These are phyloP conservation scores for Lasiurus borealis DNA, from an alignment of 2,113 vertebrate genomes.

Conservation along the genomic window DNA sequence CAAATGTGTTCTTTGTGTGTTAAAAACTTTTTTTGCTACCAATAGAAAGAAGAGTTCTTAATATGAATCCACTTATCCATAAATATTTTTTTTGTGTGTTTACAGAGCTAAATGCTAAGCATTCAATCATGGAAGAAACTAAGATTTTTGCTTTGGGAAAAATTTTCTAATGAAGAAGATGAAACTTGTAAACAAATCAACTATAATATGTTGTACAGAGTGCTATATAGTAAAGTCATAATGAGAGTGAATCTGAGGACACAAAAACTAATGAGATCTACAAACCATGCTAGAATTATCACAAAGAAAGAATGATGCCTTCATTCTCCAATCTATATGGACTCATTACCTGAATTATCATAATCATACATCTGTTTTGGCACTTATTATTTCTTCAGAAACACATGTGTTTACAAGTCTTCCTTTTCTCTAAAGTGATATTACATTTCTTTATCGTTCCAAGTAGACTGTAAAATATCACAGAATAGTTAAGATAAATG, in stretches of 20 bases:
- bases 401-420: neutral
- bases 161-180: neutral
- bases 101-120: neutral
- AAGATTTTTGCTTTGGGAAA: neutral
- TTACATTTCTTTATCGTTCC: neutral
- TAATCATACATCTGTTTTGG: neutral
- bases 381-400: neutral
- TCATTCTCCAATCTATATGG: neutral
- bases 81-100: neutral
- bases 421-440: neutral
- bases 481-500: neutral
- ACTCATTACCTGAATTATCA: neutral
- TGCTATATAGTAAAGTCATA: neutral
- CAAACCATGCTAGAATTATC: neutral
- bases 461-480: neutral
- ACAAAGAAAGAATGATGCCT: neutral
- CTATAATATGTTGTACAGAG: neutral
- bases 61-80: neutral
- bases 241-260: neutral
- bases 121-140: neutral
- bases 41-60: neutral
- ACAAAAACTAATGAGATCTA: neutral
- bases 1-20: neutral
- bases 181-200: slow-evolving; percentile 45
- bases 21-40: neutral